Percentiles rank a stretch among this genome's conserved stretches.
Evolutionary conservation across 2,888 invertebrate species (phyloP).

Genomic region (Ecliptopera silaceata): DNA sequence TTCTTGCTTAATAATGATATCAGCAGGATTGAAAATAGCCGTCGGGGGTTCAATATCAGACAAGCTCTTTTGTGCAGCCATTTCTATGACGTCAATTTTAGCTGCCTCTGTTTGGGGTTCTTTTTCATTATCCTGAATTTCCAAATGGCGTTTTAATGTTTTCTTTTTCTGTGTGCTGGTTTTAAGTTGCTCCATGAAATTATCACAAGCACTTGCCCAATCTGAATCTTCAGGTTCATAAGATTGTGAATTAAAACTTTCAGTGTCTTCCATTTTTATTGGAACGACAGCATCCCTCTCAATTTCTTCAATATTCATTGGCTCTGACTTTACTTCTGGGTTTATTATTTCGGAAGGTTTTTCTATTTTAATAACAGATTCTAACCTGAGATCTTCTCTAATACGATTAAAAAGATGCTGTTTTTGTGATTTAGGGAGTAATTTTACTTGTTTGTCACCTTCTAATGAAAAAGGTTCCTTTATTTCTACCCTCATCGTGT

Average conservation of each 20-base stretch:
- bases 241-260: constrained; percentile 45
- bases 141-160: constrained; percentile 75
- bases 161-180: constrained; percentile 83
- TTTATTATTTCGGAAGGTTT: constrained; percentile 72
- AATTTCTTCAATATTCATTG: constrained; percentile 86
- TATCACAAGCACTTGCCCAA: constrained; percentile 90
- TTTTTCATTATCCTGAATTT: constrained; percentile 53
- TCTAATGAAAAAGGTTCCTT: constrained; percentile 45
- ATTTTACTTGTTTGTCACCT: constrained; percentile 55
- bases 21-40: constrained; percentile 9
- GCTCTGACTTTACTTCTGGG: constrained; percentile 86
- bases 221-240: constrained; percentile 60
- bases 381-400: constrained; percentile 70
- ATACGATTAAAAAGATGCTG: constrained; percentile 78
- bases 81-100: constrained; percentile 28
- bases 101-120: constrained; percentile 30
- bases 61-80: constrained; percentile 21
- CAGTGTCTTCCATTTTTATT: constrained; percentile 64
- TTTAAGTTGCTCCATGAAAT: constrained; percentile 89
- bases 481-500: constrained; percentile 47
- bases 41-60: constrained; percentile 30
- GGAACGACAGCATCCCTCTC: constrained; percentile 82
- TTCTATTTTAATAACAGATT: constrained; percentile 85
- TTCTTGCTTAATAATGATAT: constrained; percentile 60
- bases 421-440: constrained; percentile 71